Evolutionary conservation across 2,797 vertebrate genomes (phyloP).

Genomic region (Pseudocheirus occidentalis): DNA sequence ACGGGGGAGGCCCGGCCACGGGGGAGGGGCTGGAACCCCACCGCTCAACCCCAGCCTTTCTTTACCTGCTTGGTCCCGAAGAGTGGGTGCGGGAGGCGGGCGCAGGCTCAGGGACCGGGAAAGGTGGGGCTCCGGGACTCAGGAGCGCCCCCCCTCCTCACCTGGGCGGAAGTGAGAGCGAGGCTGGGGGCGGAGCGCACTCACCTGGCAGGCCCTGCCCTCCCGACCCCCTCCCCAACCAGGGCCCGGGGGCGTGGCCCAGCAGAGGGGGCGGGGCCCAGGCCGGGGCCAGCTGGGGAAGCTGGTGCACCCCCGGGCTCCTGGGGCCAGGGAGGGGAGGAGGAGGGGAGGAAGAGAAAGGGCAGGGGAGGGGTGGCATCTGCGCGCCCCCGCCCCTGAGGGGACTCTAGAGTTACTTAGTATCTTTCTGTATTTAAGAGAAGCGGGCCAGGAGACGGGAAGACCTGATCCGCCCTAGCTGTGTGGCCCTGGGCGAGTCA

Average conservation of each 20-base stretch:
- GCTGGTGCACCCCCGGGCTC: no score
- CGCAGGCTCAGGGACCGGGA: not conserved
- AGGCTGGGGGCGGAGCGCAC: constrained; percentile 36
- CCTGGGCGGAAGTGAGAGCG: constrained; percentile 84
- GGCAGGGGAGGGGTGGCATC: not conserved
- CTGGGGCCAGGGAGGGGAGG: accelerated
- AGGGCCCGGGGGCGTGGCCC: constrained; percentile 59
- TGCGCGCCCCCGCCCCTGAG: not conserved
- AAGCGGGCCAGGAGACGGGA: not conserved
- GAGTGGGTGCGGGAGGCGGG: not conserved
- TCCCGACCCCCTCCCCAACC: constrained; percentile 15
- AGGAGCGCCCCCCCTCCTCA: constrained; percentile 58
- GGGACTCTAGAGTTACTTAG: not conserved
- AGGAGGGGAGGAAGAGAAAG: no score
- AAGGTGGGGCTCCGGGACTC: not conserved
- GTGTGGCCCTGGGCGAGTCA: not conserved
- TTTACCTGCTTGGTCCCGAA: not conserved
- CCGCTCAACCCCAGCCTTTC: constrained; percentile 9
- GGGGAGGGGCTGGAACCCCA: not conserved
- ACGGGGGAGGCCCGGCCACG: not conserved
- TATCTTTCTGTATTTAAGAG: not conserved
- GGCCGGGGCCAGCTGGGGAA: not conserved
- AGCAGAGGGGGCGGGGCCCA: not conserved
- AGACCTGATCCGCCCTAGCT: not conserved
- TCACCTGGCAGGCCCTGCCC: constrained; percentile 69